Evolutionary conservation across 2,113 vertebrate genomes (phyloP), one percentile per base, ranked within the genome.

Genomic region (Urocolius indicus): DNA sequence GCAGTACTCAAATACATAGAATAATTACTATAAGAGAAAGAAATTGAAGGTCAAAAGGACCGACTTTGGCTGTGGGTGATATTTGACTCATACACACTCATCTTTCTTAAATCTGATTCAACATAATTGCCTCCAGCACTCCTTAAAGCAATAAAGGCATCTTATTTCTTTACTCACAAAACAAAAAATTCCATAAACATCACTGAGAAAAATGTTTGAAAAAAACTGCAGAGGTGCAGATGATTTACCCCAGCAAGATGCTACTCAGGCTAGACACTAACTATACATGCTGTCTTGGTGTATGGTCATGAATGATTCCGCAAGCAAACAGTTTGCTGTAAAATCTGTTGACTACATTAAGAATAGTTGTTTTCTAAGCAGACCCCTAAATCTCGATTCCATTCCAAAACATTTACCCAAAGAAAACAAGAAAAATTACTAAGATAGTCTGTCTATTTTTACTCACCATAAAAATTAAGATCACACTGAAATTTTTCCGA

Each of bases 31-130:
- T 15, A 65, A 65, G 6, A 52, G 14, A 61, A 6, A 84, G 17
- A 51, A 55, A 38, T 16, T 30, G 48, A 52, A 89, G 92, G 36
- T 58, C 21, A 43, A 65, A 83, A 83, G 24, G 24, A 66, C 17
- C n/a, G 49, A 63, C 36, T 87, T 63, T 41, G 51, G n/a, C n/a
- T 27, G 32, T 19, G 43, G 57, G 48, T 63, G 14, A 78, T 55
- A 84, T 0, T 5, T 1, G 29, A 55, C 14, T 38, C 12, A 12
- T 23, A 57, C 1, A 23, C 7, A 49, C 34, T 21, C 0, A 2
- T 67, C 45, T 52, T 87, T 75, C 21, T 8, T 26, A 81, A 75
- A 72, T 41, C 58, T 80, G n/a, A 58, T 18, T 62, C 46, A 83
- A 61, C 6, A 62, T 1, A 16, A 73, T 20, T 71, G 29, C 13